A percentile compares a stretch with the other conserved stretches of the same genome.
Evolutionary conservation across 2,113 vertebrate species (phyloP).

Genomic region (Leiothrix lutea): DNA sequence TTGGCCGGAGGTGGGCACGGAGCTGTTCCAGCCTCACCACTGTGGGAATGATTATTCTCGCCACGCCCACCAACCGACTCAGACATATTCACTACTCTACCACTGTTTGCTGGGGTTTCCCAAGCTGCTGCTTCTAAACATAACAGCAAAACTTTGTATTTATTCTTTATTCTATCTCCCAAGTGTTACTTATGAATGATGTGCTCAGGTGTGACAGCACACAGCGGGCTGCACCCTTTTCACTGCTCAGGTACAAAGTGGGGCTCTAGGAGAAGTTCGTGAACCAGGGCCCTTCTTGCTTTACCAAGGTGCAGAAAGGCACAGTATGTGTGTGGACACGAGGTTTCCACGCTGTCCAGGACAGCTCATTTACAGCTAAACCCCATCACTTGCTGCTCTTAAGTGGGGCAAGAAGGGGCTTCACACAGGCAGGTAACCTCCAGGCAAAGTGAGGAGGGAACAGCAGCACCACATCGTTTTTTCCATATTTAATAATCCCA

Average conservation of each 20-base stretch:
- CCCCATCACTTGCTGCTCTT: fast-evolving
- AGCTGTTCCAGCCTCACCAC: neutral
- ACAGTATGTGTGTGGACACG: fast-evolving
- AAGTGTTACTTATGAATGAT: fast-evolving
- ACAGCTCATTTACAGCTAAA: fast-evolving
- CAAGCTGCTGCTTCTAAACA: neutral
- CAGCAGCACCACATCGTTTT: fast-evolving
- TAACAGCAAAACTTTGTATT: neutral
- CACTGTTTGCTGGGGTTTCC: fast-evolving
- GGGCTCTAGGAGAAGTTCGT: fast-evolving
- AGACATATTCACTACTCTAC: fast-evolving
- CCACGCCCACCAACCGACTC: fast-evolving
- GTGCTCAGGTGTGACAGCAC: fast-evolving
- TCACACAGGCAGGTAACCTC: neutral
- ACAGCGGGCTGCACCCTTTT: fast-evolving
- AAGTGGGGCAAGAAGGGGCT: fast-evolving
- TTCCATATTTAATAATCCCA: fast-evolving
- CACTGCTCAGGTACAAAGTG: fast-evolving
- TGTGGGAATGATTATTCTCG: fast-evolving
- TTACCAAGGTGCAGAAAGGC: fast-evolving
- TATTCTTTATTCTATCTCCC: neutral
- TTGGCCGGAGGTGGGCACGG: fast-evolving
- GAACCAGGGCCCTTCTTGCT: fast-evolving
- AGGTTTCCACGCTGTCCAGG: fast-evolving
- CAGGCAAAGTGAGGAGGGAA: fast-evolving